Evolutionary conservation across 1,140 invertebrate genomes (phyloP), one percentile per base, ranked within the genome.

Genomic region (Drepana arcuata): DNA sequence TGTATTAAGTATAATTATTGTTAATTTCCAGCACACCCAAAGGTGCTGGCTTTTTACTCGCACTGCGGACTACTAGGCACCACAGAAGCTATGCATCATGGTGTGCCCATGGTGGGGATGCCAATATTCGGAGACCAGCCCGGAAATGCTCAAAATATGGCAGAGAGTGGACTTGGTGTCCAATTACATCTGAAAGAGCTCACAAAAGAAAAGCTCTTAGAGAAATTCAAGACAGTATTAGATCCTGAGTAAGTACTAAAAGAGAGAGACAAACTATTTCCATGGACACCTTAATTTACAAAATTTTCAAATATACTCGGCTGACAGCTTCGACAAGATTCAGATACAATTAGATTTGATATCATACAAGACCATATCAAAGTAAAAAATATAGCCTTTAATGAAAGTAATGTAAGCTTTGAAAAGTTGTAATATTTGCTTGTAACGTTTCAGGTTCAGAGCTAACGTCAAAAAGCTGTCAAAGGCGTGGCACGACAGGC

Each of bases 51-150:
- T 0, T 93, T 93, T 40, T 88, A 92, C 49, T 89, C 90, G 0
- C 92, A 95, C 49, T 90, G 88, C 18, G 93, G 92, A 0, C 82
- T 92, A 9, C 82, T 92, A 63, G 89, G 92, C 11, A 88, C 87
- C 2, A 90, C 90, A 14, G 93, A 95, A 66, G 88, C 92, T 2
- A 85, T 92, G 13, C 85, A 91, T 41, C 90, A 88, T 53, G 91
- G 88, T 2, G 89, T 93, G 2, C 92, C 93, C 0, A 85, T 92
- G 32, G 67, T 94, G 1, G 85, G 87, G 11, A 88, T 93, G 53
- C 93, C 93, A n/a, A 74, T 93, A 40, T 89, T 89, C 45, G 90
- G 87, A 4, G 92, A 93, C 62, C 90, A 90, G 59, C 85, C 86
- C 14, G 83, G 87, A 2, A 89, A 90, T 48, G 84, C 85, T 0